These are phyloP conservation scores for Chelonoidis abingdonii DNA, from an alignment of 2,113 vertebrate species.

Conservation along the genomic window DNA sequence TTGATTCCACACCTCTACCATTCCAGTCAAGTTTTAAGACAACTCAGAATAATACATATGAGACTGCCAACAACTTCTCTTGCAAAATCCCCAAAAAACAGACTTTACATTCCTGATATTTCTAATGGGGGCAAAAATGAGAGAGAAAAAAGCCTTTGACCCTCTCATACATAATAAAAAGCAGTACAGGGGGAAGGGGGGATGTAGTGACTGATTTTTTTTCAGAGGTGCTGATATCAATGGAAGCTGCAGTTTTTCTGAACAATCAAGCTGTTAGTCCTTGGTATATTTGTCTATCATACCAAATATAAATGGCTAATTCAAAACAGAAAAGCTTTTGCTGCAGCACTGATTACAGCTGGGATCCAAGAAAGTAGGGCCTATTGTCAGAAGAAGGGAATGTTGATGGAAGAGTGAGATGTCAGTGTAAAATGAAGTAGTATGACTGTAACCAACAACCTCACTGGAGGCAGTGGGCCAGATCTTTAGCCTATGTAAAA, in stretches of 20 bases:
- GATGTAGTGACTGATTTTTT: not conserved
- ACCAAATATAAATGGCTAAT: not conserved
- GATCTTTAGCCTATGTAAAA: not conserved
- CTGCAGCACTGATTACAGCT: accelerated
- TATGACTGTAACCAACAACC: not conserved
- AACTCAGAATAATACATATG: accelerated
- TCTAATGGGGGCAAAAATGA: not conserved
- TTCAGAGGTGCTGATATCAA: constrained; percentile 28
- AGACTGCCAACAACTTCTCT: not conserved
- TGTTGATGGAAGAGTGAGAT: not conserved
- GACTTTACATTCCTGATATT: constrained; percentile 11
- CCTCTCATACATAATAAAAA: not conserved
- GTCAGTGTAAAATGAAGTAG: not conserved
- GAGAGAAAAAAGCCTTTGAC: not conserved
- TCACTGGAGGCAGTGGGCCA: not conserved
- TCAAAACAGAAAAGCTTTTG: not conserved
- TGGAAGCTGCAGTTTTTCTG: not conserved
- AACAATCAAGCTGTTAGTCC: not conserved
- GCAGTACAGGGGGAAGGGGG: not conserved
- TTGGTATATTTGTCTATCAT: not conserved
- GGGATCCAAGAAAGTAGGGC: not conserved
- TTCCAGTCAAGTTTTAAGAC: not conserved
- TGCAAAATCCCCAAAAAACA: constrained; percentile 19
- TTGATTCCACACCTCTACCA: not conserved
- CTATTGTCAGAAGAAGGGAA: not conserved